Conservation (phyloP, 2,888 invertebrate genomes). For the Tribolium freemani region DNA sequence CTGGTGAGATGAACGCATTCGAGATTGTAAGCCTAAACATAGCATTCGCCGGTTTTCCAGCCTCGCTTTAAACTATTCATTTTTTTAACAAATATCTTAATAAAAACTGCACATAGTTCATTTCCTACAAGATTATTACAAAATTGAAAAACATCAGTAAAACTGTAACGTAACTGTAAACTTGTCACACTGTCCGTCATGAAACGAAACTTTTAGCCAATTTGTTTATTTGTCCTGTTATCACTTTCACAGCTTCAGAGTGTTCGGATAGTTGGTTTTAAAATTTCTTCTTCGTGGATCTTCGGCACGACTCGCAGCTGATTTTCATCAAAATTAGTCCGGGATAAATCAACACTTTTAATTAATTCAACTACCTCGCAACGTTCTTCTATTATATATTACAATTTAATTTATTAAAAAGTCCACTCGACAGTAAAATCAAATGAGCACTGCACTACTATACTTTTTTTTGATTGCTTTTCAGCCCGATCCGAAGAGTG, state of each 20-base stretch:
- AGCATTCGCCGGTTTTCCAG: slow-evolving; percentile 54
- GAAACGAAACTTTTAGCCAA: slow-evolving; percentile 60
- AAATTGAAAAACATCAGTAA: slow-evolving; percentile 61
- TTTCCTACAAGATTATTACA: slow-evolving; percentile 58
- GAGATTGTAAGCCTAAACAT: slow-evolving; percentile 44
- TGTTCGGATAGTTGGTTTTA: slow-evolving; percentile 38
- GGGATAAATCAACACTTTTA: slow-evolving; percentile 62
- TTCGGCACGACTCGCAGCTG: slow-evolving; percentile 22
- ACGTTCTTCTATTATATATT: slow-evolving; percentile 56
- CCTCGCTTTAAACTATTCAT: slow-evolving; percentile 63
- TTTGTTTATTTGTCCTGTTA: slow-evolving; percentile 62
- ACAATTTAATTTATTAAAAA: slow-evolving; percentile 62
- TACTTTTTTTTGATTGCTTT: slow-evolving; percentile 54
- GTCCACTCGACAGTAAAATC: slow-evolving; percentile 63
- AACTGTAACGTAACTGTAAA: slow-evolving; percentile 63
- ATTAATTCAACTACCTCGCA: slow-evolving; percentile 58
- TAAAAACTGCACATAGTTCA: slow-evolving; percentile 58
- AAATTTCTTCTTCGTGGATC: slow-evolving; percentile 35
- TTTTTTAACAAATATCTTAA: slow-evolving; percentile 61
- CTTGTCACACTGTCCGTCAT: slow-evolving; percentile 58
- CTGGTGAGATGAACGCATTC: slow-evolving; percentile 4
- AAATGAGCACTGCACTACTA: slow-evolving; percentile 65
- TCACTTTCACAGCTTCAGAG: slow-evolving; percentile 52
- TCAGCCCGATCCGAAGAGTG: slow-evolving; percentile 67
- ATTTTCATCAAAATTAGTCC: slow-evolving; percentile 56